A percentile compares a stretch with the other conserved stretches of the same genome.
Evolutionary conservation across 1,140 invertebrate genomes (phyloP).

Genomic region (Oedothorax gibbosus): DNA sequence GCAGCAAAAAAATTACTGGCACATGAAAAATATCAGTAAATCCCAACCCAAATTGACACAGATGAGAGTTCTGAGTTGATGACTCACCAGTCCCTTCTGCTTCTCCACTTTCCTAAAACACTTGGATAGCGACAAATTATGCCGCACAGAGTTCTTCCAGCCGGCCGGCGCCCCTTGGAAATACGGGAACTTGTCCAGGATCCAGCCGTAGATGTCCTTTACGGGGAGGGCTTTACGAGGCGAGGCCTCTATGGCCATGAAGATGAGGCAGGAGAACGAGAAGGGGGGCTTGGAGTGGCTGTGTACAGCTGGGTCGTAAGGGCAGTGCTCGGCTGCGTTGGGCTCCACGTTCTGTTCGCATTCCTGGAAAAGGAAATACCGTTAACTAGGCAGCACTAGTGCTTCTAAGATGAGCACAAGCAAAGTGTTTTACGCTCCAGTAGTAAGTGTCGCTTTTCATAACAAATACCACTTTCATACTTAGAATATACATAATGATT

Average conservation of each 20-base stretch:
- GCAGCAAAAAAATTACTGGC: too few species aligned
- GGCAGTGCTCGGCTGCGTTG: slow-evolving; percentile 8
- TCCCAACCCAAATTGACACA: too few species aligned
- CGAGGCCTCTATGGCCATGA: slow-evolving; percentile 96
- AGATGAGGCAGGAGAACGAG: slow-evolving; percentile 95
- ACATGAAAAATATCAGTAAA: too few species aligned
- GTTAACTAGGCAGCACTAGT: too few species aligned
- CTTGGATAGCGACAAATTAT: slow-evolving; percentile 73
- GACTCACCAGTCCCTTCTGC: slow-evolving; percentile 73
- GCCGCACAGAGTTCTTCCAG: slow-evolving; percentile 74
- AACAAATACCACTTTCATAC: too few species aligned
- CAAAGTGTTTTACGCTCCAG: too few species aligned
- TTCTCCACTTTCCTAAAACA: slow-evolving; percentile 74
- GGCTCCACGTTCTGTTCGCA: slow-evolving; percentile 39
- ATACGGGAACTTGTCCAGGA: slow-evolving; percentile 76
- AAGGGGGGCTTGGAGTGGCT: slow-evolving; percentile 91
- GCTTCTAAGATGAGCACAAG: too few species aligned
- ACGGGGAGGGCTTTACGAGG: slow-evolving; percentile 89
- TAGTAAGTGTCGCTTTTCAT: too few species aligned
- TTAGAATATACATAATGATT: too few species aligned
- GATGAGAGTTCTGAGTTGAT: too few species aligned
- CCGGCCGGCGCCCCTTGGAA: slow-evolving; percentile 72
- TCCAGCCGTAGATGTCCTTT: slow-evolving; percentile 98
- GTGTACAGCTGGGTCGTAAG: slow-evolving; percentile 76
- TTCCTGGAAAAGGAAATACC: not conserved